Evolutionary conservation across 2,113 vertebrate genomes (phyloP).

Genomic region (Zapornia atra): DNA sequence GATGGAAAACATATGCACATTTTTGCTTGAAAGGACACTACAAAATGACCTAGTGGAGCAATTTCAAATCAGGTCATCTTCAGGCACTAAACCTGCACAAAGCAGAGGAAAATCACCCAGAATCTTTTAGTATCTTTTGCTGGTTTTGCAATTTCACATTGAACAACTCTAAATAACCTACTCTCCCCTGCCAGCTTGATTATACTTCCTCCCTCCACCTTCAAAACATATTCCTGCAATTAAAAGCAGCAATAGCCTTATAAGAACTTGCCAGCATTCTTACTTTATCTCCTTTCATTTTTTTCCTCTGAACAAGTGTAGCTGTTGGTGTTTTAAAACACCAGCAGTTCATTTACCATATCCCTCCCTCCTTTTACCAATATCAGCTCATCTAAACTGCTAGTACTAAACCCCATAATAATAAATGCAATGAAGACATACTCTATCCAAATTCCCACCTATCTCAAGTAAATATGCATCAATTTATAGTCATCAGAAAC

Average conservation of each 20-base stretch:
- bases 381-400: not conserved
- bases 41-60: not conserved
- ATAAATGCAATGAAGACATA: not conserved
- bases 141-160: not conserved
- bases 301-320: not conserved
- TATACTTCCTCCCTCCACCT: not conserved
- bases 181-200: not conserved
- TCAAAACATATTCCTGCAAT: not conserved
- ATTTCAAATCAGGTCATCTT: not conserved
- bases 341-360: not conserved
- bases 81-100: not conserved
- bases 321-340: not conserved
- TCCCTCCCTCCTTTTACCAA: not conserved
- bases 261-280: not conserved
- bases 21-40: not conserved
- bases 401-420: not conserved
- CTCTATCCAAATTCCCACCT: not conserved
- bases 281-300: not conserved
- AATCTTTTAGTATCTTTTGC: not conserved
- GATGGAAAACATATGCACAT: not conserved
- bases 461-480: not conserved
- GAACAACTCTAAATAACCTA: not conserved
- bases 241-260: not conserved
- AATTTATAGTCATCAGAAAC: not conserved
- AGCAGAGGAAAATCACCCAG: not conserved